Evolutionary conservation across 2,888 invertebrate species (phyloP), one percentile per base, ranked within the genome.

Genomic region (Himalopsyche kuldschensis): DNA sequence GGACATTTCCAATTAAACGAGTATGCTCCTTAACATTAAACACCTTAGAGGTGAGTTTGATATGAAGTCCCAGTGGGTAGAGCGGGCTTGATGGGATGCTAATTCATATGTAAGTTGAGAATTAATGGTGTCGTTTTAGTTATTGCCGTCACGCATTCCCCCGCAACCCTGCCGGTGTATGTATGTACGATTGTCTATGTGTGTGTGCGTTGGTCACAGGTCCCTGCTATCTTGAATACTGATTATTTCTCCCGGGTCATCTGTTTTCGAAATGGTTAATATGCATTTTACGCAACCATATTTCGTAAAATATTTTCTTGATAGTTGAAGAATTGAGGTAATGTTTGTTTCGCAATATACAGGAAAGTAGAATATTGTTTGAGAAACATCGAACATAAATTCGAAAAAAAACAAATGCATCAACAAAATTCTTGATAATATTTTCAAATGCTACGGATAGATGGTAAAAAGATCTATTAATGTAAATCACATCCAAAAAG

Each of bases 71-170:
- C 32, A 5, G 20, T 48, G 81, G 41, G 83, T 76, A 76, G 48
- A 35, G 46, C 63, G 82, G 81, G 82, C 76, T 48, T 76, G 81
- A 75, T 84, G 78, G 75, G 63, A 46, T 76, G 47, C 81, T 86
- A 85, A 84, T 85, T 84, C 82, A 83, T 84, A 86, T 83, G 83
- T 86, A 85, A 86, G 84, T 86, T 78, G 82, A 82, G 82, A 83
- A 84, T 83, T 82, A 84, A 85, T 84, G 83, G 84, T 84, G 85
- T 84, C 84, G 82, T 84, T 86, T 85, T 85, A 82, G 85, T 85
- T 82, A 85, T 85, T 85, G 82, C 84, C 81, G 85, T 85, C 85
- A 85, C 85, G 85, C 84, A 78, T 78, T 75, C 30, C 82, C 82
- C 81, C 83, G 80, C 79, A 55, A 30, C 79, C 55, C 81, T 69